Evolutionary conservation across 2,888 invertebrate genomes (phyloP).

Genomic region (Autographa pulchrina): DNA sequence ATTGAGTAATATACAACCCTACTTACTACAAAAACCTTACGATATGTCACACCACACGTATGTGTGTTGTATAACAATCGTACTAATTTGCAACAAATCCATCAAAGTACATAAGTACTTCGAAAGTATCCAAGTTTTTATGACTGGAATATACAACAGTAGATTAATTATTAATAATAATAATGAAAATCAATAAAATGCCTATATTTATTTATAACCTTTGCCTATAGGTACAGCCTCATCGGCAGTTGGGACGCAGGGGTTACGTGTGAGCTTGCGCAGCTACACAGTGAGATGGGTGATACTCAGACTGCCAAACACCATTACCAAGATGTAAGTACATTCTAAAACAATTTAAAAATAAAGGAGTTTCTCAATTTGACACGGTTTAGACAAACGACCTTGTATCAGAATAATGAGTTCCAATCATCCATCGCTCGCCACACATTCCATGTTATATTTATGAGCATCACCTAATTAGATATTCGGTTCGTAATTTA

Average conservation of each 20-base stretch:
- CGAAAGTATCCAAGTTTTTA: too few relatives aligned
- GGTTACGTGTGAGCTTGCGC: slow-evolving; percentile 96
- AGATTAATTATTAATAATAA: background rate
- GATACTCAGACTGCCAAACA: slow-evolving; percentile 91
- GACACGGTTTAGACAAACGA: slow-evolving; percentile 2
- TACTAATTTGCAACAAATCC: too few relatives aligned
- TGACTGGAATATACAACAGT: too few relatives aligned
- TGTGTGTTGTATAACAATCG: too few relatives aligned
- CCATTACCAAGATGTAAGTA: slow-evolving; percentile 84
- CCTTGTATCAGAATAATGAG: slow-evolving; percentile 19
- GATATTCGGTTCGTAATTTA: slow-evolving; percentile 3
- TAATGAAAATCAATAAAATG: background rate
- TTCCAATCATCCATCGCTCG: background rate
- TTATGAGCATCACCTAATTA: slow-evolving; percentile 6
- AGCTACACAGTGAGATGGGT: slow-evolving; percentile 96
- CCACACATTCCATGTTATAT: slow-evolving; percentile 6
- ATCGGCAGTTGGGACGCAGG: slow-evolving; percentile 95
- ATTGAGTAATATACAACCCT: too few relatives aligned
- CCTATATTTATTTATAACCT: background rate
- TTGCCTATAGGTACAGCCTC: slow-evolving; percentile 78
- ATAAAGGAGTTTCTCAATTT: too few relatives aligned
- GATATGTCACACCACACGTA: too few relatives aligned
- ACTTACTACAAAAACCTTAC: too few relatives aligned
- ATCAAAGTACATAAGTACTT: too few relatives aligned
- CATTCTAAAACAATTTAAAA: too few relatives aligned